Percentiles rank a stretch among this genome's conserved stretches.
Evolutionary conservation across 2,113 vertebrate genomes (phyloP).

Genomic region (Macquaria australasica): DNA sequence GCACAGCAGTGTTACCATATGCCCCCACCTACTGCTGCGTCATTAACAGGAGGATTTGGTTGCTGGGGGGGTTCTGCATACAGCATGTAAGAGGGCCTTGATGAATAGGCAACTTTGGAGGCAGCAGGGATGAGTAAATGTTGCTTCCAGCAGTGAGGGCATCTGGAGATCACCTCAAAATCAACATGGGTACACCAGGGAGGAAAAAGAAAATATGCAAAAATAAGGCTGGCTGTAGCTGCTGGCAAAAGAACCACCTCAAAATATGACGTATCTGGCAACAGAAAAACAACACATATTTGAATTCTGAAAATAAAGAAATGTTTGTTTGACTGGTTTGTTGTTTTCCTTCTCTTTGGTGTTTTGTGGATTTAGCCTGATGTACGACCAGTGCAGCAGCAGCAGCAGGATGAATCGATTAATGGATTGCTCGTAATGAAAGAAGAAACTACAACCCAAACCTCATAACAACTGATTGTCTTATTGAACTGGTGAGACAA

Average conservation of each 20-base stretch:
- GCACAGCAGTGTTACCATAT: neutral
- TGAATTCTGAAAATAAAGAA: neutral
- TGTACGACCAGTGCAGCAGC: neutral
- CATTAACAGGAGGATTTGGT: neutral
- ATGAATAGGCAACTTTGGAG: conserved; percentile 34
- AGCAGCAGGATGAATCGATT: neutral
- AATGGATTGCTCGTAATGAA: conserved; percentile 40
- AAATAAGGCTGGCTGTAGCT: conserved; percentile 6
- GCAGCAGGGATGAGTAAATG: conserved; percentile 28
- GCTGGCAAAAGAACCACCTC: neutral
- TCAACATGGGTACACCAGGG: conserved; percentile 2
- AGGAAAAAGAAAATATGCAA: neutral
- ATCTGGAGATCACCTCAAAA: conserved; percentile 40
- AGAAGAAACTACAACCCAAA: conserved; percentile 1
- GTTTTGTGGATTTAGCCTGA: neutral
- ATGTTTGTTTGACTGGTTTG: neutral
- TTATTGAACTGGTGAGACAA: neutral
- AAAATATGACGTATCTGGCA: neutral
- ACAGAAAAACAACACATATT: neutral
- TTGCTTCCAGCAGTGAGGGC: conserved; percentile 16
- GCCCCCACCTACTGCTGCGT: neutral
- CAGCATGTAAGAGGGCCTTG: neutral
- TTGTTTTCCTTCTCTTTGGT: neutral
- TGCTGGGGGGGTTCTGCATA: neutral
- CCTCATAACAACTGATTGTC: neutral